Percentiles rank a stretch among this genome's conserved stretches.
phyloP scores from a whole-genome alignment of 2,113 vertebrate species.

The Siniperca knerii region DNA sequence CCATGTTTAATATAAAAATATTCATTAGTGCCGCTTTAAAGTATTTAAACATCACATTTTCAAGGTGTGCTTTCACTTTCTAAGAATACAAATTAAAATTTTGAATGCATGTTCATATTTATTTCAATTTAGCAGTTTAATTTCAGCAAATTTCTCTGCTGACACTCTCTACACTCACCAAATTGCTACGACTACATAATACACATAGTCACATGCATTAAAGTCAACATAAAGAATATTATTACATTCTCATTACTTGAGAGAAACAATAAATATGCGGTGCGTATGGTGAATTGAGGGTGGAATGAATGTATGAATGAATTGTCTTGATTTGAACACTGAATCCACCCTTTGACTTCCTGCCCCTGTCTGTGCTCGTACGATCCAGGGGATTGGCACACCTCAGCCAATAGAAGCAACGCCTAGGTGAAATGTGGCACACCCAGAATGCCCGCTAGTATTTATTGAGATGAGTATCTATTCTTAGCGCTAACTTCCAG shows the following conservation, averaged over 20 bases:
- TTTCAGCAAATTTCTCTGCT: not conserved
- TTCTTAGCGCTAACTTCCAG: conserved; percentile 47
- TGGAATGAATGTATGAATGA: not conserved
- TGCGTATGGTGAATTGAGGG: not conserved
- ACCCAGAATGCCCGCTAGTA: conserved; percentile 31
- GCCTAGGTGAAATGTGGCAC: conserved; percentile 28
- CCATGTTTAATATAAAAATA: not conserved
- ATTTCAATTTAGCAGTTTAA: not conserved
- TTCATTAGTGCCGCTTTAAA: not conserved
- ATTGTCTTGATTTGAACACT: conserved; percentile 22
- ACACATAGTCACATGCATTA: not conserved
- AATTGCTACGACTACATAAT: not conserved
- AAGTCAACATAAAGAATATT: not conserved
- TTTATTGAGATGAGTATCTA: conserved; percentile 54
- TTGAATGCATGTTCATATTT: not conserved
- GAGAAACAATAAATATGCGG: conserved; percentile 21
- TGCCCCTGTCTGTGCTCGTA: conserved; percentile 37
- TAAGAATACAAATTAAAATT: not conserved
- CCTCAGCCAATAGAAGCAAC: conserved; percentile 48
- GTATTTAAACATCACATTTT: too few species aligned
- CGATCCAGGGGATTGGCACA: conserved; percentile 30
- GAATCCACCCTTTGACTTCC: conserved; percentile 50
- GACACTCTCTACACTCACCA: too few species aligned
- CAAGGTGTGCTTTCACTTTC: too few species aligned
- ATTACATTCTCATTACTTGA: conserved; percentile 2